These are phyloP conservation scores for Periparus ater DNA, from an alignment of 2,797 vertebrate genomes.

Conservation along the genomic window DNA sequence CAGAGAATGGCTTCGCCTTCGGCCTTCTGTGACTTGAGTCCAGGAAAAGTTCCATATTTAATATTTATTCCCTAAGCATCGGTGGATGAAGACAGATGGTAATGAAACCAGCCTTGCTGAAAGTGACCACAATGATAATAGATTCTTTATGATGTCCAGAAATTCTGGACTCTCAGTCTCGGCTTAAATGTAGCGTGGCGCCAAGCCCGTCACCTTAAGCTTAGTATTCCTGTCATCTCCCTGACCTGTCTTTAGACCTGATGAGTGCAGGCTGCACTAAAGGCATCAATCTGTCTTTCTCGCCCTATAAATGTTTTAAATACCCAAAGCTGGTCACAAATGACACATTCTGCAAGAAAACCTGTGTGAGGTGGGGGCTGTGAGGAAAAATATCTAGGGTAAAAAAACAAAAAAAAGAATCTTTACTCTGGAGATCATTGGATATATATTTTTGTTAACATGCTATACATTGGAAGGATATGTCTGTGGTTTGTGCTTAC, in stretches of 20 bases:
- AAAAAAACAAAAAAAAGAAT: background rate
- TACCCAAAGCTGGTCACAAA: constrained; percentile 63
- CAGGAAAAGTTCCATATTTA: constrained; percentile 77
- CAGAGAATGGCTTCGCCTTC: constrained; percentile 38
- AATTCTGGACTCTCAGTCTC: constrained; percentile 78
- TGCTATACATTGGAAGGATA: background rate
- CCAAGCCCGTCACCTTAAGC: constrained; percentile 73
- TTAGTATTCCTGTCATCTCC: constrained; percentile 72
- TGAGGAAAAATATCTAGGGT: background rate
- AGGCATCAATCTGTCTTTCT: constrained; percentile 78
- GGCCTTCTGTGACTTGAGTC: constrained; percentile 67
- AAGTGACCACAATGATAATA: constrained; percentile 81
- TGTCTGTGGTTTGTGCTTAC: background rate
- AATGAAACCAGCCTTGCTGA: constrained; percentile 80
- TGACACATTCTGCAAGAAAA: constrained; percentile 63
- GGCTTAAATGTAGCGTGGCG: constrained; percentile 76
- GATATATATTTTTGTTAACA: background rate
- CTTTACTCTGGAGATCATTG: background rate
- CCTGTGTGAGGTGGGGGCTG: background rate
- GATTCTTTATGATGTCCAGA: constrained; percentile 82
- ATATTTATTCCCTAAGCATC: constrained; percentile 75
- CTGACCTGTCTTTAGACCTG: constrained; percentile 75
- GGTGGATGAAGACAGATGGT: constrained; percentile 79
- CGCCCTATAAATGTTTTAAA: constrained; percentile 73
- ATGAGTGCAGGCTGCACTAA: constrained; percentile 71